Conservation (phyloP, 2,797 vertebrate species). For the Prunella strophiata region DNA sequence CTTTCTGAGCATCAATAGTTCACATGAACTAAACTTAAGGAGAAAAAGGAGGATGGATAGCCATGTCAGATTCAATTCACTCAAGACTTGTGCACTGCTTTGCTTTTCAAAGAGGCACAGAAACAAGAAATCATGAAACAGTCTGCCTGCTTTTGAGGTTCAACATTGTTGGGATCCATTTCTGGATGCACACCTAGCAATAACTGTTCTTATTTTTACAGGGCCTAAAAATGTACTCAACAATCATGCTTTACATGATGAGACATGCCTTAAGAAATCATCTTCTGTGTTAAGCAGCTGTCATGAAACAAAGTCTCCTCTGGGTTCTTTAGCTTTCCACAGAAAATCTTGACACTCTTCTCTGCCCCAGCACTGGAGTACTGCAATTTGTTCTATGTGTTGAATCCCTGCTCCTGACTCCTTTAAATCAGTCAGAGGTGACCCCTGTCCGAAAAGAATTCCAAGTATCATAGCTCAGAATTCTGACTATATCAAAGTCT, state of each 20-base stretch:
- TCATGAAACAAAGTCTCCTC: background rate
- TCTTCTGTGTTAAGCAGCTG: background rate
- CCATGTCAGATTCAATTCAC: background rate
- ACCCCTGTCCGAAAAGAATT: background rate
- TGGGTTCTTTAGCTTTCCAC: background rate
- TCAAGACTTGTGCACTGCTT: background rate
- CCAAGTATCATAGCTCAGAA: background rate
- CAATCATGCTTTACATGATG: background rate
- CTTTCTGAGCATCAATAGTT: background rate
- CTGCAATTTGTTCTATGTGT: background rate
- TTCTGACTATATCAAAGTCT: background rate
- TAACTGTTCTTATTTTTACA: background rate
- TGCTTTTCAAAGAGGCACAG: background rate
- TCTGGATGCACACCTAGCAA: background rate
- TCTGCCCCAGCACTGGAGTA: background rate
- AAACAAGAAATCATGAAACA: background rate
- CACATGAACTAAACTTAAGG: background rate
- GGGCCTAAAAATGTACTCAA: background rate
- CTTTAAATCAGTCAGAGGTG: background rate
- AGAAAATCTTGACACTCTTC: background rate
- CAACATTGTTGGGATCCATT: background rate
- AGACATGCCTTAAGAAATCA: background rate
- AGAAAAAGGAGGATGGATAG: background rate
- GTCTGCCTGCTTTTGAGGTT: background rate
- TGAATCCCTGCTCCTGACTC: background rate